Evolutionary conservation across 2,113 vertebrate species (phyloP).

Genomic region (Corythornis vintsioides): DNA sequence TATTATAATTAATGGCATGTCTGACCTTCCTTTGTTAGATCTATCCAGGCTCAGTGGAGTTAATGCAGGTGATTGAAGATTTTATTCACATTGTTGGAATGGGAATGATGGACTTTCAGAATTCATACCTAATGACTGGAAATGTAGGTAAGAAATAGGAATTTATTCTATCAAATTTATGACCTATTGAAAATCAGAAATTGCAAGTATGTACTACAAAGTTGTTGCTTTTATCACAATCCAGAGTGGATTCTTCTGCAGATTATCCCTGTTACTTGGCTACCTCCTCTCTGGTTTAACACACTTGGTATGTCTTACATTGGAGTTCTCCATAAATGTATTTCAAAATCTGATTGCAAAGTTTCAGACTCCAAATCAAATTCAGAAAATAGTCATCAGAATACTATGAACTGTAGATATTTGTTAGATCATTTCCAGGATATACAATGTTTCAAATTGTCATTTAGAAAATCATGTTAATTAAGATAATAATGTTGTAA

Average conservation of each 20-base stretch:
- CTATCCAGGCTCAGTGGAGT: slow-evolving; percentile 95
- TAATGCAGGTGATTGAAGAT: slow-evolving; percentile 99
- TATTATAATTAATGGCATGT: neutral
- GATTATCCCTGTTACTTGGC: neutral
- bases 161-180: slow-evolving; percentile 58
- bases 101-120: slow-evolving; percentile 99
- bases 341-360: neutral
- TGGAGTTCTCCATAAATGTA: neutral
- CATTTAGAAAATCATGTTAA: neutral
- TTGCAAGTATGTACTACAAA: slow-evolving; percentile 57
- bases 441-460: neutral
- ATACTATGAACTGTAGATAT: neutral
- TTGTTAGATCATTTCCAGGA: neutral
- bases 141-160: slow-evolving; percentile 95
- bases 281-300: neutral
- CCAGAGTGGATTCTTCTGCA: neutral
- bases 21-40: slow-evolving; percentile 82
- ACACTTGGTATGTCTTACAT: neutral
- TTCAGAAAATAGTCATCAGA: neutral
- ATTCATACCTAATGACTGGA: slow-evolving; percentile 99
- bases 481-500: neutral
- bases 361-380: neutral
- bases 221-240: neutral
- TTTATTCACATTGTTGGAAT: slow-evolving; percentile 99
- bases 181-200: slow-evolving; percentile 61